These are phyloP conservation scores for Crioceris asparagi DNA, from an alignment of 2,888 invertebrate species.

Conservation along the genomic window DNA sequence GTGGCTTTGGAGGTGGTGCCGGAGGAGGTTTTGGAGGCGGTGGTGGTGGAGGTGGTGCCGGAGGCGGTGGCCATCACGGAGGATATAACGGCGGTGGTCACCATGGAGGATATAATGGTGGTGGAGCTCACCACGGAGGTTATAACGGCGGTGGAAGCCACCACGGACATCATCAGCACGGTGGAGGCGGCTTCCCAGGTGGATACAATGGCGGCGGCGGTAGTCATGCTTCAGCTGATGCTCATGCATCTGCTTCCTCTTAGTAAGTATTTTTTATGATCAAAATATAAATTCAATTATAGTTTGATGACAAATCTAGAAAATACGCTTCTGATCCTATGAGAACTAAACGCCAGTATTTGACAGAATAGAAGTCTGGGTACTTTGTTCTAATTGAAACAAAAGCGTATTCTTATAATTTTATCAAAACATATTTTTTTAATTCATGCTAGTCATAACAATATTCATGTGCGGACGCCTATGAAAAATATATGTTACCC, in stretches of 20 bases:
- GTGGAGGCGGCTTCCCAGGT: background rate
- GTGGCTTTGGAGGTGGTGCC: slow-evolving; percentile 2
- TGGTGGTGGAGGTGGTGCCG: background rate
- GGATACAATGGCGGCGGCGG: background rate
- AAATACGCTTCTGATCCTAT: no score
- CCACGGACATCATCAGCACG: background rate
- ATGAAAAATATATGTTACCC: no score
- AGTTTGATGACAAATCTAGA: no score
- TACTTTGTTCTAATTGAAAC: no score
- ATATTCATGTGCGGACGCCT: no score
- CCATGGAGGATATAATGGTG: slow-evolving; percentile 4
- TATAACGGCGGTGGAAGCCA: background rate
- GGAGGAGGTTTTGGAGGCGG: slow-evolving; percentile 4
- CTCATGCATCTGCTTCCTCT: background rate
- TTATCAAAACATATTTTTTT: no score
- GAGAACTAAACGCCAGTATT: no score
- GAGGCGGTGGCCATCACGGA: background rate
- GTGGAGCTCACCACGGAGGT: slow-evolving; percentile 3
- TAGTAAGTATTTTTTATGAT: no score
- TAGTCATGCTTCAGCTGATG: background rate
- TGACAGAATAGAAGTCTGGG: no score
- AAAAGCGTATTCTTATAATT: no score
- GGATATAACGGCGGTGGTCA: background rate
- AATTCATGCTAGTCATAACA: no score
- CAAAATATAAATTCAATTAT: no score